phyloP scores from a whole-genome alignment of 2,113 vertebrate species.

The Corythornis vintsioides region DNA sequence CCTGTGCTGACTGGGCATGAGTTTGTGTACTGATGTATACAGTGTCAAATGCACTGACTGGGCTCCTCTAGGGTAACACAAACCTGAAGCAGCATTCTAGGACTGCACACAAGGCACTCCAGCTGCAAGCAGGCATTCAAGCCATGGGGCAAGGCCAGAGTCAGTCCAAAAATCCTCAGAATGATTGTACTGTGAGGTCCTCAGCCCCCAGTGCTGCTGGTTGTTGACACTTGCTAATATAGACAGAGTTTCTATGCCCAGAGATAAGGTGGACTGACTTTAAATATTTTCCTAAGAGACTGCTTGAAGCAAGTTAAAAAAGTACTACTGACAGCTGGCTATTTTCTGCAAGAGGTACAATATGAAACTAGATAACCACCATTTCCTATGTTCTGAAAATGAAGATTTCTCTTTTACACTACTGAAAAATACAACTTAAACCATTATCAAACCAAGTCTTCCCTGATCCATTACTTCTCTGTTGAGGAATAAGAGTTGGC shows the following conservation, averaged over 20 bases:
- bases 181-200: neutral
- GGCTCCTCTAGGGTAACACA: neutral
- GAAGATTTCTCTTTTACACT: neutral
- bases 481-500: neutral
- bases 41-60: neutral
- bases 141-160: neutral
- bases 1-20: neutral
- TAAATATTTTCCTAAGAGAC: neutral
- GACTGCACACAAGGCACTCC: neutral
- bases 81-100: neutral
- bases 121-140: neutral
- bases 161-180: neutral
- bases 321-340: neutral
- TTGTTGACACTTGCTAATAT: rapidly evolving
- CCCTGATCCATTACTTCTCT: neutral
- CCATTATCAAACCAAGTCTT: neutral
- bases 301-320: neutral
- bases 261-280: neutral
- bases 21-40: neutral
- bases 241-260: neutral
- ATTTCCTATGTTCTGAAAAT: neutral
- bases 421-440: neutral
- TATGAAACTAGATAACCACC: neutral
- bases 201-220: neutral
- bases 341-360: neutral